A percentile compares a stretch with the other conserved stretches of the same genome.
Conservation (phyloP, 2,888 invertebrate species). For the Hololepta plana region DNA sequence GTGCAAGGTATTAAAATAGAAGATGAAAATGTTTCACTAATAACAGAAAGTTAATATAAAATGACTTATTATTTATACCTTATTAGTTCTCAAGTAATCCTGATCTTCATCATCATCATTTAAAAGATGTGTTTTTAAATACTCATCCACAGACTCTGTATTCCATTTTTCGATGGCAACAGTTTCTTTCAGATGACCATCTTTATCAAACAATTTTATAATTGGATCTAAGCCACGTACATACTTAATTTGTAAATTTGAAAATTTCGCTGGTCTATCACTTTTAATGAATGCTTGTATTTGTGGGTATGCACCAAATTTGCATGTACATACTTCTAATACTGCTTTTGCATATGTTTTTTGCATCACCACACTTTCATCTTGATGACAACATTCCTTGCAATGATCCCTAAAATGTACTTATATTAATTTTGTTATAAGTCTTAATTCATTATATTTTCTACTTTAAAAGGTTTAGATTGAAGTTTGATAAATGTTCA, state of each 20-base stretch:
- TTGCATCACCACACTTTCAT: constrained; percentile 40
- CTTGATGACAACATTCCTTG: constrained; percentile 62
- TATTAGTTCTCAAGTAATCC: constrained; percentile 38
- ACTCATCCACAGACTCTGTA: constrained; percentile 94
- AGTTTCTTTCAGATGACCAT: constrained; percentile 68
- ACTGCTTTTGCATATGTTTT: constrained; percentile 81
- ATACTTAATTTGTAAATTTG: constrained; percentile 82
- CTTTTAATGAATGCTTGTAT: constrained; percentile 96
- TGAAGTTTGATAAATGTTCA: constrained; percentile 61
- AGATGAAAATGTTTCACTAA: constrained; percentile 34
- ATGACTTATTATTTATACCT: constrained; percentile 24
- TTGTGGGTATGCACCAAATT: constrained; percentile 95
- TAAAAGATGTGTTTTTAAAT: constrained; percentile 73
- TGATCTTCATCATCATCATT: constrained; percentile 31
- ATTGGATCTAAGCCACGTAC: constrained; percentile 87
- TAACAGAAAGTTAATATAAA: constrained; percentile 23
- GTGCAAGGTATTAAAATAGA: constrained; percentile 41
- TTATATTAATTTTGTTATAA: constrained; percentile 2
- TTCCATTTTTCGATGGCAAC: constrained; percentile 98
- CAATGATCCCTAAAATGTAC: constrained; percentile 39
- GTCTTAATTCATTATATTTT: constrained; percentile 17
- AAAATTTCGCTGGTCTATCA: constrained; percentile 74
- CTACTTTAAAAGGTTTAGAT: constrained; percentile 44
- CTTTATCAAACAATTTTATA: constrained; percentile 74
- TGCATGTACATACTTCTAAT: constrained; percentile 94